Base-by-base conservation (phyloP, 2,113 vertebrate species). In the Ceuthmochares aereus region DNA sequence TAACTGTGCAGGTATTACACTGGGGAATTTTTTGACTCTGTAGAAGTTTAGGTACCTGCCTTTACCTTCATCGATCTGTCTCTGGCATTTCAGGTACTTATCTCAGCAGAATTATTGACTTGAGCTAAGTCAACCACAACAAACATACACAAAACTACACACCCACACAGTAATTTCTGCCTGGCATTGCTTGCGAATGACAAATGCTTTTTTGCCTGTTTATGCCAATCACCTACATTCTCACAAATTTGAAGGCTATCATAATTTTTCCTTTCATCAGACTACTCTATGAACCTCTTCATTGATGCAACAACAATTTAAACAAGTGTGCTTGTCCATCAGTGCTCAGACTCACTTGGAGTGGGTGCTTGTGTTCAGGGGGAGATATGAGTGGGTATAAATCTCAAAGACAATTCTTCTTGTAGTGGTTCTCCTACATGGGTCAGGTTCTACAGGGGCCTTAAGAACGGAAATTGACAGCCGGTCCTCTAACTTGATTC, bases 91-190 rank as follows among this genome's bases (percentile, higher is more conserved):
- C 66, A 85, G 77, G 22, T 87, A 45, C 62, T 91, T 79, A 76
- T 68, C 69, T 84, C 73, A 87, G 84, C 70, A 87, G 77, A 94
- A 81, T 89, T 87, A 93, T 25, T 89, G 89, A 72, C 60, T 83
- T 66, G 62, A 73, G 29, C 42, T 70, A 89, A 90, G 77, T 54
- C 37, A 92, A 36, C 60, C 56, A 45, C 80, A 95, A 73, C 45
- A 81, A 92, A 87, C 23, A 25, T 14, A 37, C 7, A 4, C 72
- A 87, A 72, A 88, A 55, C 79, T 92, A 29, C 37, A 55, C 76
- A 84, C 80, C 56, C 70, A 91, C 70, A 34, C 25, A 68, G 37
- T 54, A 64, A 72, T 91, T 92, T 84, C 69, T 82, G 52, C 60
- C 84, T 66, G 80, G 47, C 36, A 4, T 72, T 4, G 0, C 43